These are phyloP conservation scores for Leptinotarsa haldemani DNA, from an alignment of 2,888 invertebrate genomes.

Conservation along the genomic window DNA sequence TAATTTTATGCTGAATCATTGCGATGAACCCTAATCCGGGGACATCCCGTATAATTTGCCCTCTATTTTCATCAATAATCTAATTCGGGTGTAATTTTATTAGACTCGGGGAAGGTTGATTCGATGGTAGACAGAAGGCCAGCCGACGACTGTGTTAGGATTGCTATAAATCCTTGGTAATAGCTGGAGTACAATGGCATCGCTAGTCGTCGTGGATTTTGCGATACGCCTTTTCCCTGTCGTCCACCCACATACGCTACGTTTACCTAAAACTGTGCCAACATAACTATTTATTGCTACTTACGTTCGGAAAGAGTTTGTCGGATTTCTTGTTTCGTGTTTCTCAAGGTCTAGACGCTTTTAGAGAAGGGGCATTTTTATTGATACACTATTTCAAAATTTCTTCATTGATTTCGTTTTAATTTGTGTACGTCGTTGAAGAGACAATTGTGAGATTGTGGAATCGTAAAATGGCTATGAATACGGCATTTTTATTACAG, in stretches of 20 bases:
- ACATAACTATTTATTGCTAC: conserved; percentile 39
- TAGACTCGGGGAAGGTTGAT: conserved; percentile 45
- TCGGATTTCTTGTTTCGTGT: conserved; percentile 11
- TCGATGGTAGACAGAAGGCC: conserved; percentile 52
- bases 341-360: conserved; percentile 10
- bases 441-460: neutral
- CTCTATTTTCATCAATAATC: conserved; percentile 44
- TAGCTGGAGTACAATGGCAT: conserved; percentile 66
- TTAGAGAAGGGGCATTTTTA: neutral
- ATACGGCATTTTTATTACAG: too few relatives aligned
- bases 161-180: conserved; percentile 66
- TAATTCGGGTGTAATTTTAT: conserved; percentile 44
- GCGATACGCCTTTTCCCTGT: conserved; percentile 67
- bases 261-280: conserved; percentile 58
- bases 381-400: neutral
- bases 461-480: too few relatives aligned
- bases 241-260: conserved; percentile 58
- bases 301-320: conserved; percentile 15
- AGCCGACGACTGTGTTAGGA: conserved; percentile 62
- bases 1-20: conserved; percentile 35
- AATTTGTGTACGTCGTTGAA: neutral
- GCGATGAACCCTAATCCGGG: conserved; percentile 38
- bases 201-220: conserved; percentile 64
- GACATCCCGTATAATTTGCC: conserved; percentile 41
- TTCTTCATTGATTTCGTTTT: too few relatives aligned